Evolutionary conservation across 2,113 vertebrate genomes (phyloP).

Genomic region (Microtus montanus): DNA sequence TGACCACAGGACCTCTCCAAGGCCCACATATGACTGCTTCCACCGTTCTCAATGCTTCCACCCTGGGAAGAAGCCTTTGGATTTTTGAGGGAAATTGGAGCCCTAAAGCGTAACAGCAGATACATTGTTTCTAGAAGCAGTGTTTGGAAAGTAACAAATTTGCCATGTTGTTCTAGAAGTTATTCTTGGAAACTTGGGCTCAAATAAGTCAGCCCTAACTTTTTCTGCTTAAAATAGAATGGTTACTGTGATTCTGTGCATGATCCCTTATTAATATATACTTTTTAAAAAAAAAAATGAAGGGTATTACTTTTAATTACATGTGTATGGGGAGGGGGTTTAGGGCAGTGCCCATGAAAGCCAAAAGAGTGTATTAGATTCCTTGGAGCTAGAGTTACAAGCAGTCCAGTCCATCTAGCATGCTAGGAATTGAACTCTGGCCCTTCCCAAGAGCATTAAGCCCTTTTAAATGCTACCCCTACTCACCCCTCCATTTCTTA

Average conservation of each 20-base stretch:
- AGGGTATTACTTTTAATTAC: background rate
- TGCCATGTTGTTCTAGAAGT: background rate
- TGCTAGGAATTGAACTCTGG: background rate
- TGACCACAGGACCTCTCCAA: background rate
- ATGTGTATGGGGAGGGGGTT: background rate
- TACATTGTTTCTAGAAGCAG: background rate
- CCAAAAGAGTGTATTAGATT: background rate
- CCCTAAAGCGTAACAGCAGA: background rate
- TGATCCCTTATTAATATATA: background rate
- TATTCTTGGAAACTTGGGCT: slow-evolving; percentile 31
- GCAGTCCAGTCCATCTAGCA: background rate
- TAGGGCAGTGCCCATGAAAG: background rate
- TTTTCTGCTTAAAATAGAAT: slow-evolving; percentile 48
- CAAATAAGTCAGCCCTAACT: background rate
- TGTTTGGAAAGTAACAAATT: background rate
- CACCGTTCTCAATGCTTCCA: background rate
- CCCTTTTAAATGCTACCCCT: too few relatives aligned
- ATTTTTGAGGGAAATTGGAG: background rate
- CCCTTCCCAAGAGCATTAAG: background rate
- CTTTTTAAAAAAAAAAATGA: background rate
- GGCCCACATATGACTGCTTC: background rate
- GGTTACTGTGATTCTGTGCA: slow-evolving; percentile 1
- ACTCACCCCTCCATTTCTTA: background rate
- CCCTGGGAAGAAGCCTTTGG: background rate
- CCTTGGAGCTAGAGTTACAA: background rate